These are phyloP conservation scores for Chamaea fasciata DNA, from an alignment of 2,113 vertebrate species.

Conservation along the genomic window DNA sequence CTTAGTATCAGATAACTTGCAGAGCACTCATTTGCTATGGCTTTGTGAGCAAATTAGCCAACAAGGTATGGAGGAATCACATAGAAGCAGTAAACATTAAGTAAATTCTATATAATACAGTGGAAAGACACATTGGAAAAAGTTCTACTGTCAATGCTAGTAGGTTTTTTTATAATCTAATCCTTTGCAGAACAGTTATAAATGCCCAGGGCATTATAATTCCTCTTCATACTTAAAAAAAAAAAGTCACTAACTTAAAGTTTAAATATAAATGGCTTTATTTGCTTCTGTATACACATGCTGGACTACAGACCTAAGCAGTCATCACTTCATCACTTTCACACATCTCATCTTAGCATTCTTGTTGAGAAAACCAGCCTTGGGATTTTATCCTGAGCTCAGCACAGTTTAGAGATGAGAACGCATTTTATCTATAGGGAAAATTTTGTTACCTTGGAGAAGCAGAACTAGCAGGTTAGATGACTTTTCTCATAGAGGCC, in stretches of 20 bases:
- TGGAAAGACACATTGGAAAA: neutral
- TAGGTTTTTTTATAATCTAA: neutral
- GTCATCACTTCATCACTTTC: neutral
- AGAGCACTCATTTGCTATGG: neutral
- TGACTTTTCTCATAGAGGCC: neutral
- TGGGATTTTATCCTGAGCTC: neutral
- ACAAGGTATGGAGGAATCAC: neutral
- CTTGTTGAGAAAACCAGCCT: neutral
- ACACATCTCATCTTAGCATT: rapidly evolving
- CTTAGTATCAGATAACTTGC: neutral
- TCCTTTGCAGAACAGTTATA: neutral
- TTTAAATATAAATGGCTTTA: neutral
- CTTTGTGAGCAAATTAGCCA: neutral
- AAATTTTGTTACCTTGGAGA: neutral
- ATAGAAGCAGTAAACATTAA: neutral
- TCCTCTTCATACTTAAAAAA: neutral
- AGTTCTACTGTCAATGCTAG: neutral
- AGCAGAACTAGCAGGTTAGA: neutral
- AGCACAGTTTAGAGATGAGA: neutral
- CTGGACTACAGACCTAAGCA: neutral
- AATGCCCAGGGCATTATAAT: neutral
- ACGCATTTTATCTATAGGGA: neutral
- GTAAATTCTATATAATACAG: neutral
- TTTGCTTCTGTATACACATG: neutral
- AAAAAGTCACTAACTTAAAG: neutral